These are phyloP conservation scores for Phymorhynchus buccinoides DNA, from an alignment of 1,140 invertebrate genomes.

Conservation along the genomic window DNA sequence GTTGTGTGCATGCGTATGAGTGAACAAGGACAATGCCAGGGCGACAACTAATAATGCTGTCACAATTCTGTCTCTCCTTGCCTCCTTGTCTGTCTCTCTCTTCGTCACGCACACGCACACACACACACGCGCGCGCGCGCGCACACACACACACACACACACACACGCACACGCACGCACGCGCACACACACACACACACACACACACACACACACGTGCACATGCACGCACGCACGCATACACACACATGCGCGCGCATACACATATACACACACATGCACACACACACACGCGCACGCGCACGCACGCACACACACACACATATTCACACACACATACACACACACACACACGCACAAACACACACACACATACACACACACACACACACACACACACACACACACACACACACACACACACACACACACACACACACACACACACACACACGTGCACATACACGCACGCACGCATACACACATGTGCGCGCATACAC, in stretches of 20 bases:
- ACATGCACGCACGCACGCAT: not conserved
- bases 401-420: too few species aligned
- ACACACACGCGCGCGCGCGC: constrained; percentile 15
- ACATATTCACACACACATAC: too few species aligned
- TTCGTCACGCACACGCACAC: not conserved
- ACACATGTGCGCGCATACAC: too few species aligned
- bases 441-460: too few species aligned
- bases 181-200: constrained; percentile 16
- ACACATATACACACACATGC: constrained; percentile 13
- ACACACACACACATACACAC: too few species aligned
- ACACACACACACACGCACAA: too few species aligned
- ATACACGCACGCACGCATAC: too few species aligned
- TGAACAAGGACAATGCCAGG: too few species aligned
- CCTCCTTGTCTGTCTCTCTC: too few species aligned
- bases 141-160: constrained; percentile 17
- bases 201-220: constrained; percentile 2
- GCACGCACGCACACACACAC: not conserved
- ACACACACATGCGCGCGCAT: not conserved
- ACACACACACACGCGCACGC: constrained; percentile 11
- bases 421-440: too few species aligned
- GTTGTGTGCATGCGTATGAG: not conserved
- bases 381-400: too few species aligned
- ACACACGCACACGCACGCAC: constrained; percentile 16
- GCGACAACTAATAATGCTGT: too few species aligned
- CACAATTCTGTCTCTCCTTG: not conserved